phyloP scores from a whole-genome alignment of 1,140 invertebrate species.

The Chrysoperla carnea region DNA sequence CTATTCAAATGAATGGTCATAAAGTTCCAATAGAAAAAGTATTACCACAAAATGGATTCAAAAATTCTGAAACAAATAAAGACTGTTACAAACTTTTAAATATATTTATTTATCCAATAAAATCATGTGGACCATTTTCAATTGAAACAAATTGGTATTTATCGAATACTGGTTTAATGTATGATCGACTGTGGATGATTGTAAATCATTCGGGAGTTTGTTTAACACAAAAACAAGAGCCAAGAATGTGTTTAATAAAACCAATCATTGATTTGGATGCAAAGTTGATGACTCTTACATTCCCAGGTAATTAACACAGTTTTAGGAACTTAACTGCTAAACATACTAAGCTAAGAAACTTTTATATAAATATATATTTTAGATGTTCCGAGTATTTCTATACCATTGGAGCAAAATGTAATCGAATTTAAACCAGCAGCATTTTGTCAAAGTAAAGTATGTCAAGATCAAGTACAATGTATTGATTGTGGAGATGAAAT shows the following conservation, averaged over 20 bases:
- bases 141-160: constrained; percentile 51
- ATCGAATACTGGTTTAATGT: constrained; percentile 54
- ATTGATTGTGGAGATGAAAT: constrained; percentile 67
- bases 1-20: constrained; percentile 6
- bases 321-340: no score
- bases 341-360: no score
- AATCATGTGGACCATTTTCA: constrained; percentile 74
- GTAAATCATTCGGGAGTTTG: constrained; percentile 57
- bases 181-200: constrained; percentile 88
- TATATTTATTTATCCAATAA: constrained; percentile 82
- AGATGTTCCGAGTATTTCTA: constrained; percentile 28
- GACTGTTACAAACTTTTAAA: constrained; percentile 10
- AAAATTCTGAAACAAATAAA: constrained; percentile 1
- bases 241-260: constrained; percentile 61
- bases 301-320: constrained; percentile 41
- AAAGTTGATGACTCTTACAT: constrained; percentile 42
- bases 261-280: constrained; percentile 48
- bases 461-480: constrained; percentile 59
- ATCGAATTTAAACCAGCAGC: constrained; percentile 17
- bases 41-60: constrained; percentile 1
- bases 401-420: constrained; percentile 22
- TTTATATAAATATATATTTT: constrained; percentile 18
- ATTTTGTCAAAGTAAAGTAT: constrained; percentile 63
- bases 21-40: constrained; percentile 3
- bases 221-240: constrained; percentile 74